Base-by-base conservation (phyloP, 2,797 vertebrate species). In the Antrozous pallidus region DNA sequence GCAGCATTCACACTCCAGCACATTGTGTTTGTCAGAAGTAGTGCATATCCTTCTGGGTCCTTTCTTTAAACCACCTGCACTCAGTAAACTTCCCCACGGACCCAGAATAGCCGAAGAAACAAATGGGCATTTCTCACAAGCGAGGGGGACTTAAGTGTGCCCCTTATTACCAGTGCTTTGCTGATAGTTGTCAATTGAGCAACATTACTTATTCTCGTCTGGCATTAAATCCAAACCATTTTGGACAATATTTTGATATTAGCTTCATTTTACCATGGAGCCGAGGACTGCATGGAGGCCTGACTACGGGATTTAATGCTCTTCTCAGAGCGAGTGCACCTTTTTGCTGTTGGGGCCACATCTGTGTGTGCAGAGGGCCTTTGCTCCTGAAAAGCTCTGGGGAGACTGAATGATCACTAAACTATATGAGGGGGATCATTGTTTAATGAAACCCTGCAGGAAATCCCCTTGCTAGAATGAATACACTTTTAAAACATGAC, bases 21-120 rank as follows among this genome's bases (percentile, higher is more conserved):
- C 61, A 93, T 17, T 16, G 20, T 47, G 49, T 96, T 89, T 95
- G 54, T 89, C 28, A 42, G 28, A 49, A 26, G n/a, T 74, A 95
- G 1, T 63, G 45, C 81, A 42, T 42, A 94, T 47, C 56, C 91
- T 77, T 86, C 54, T 56, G 88, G 85, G 45, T 45, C 51, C 70
- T 71, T 69, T 80, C 86, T 77, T 86, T 87, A 95, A 88, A 58
- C 16, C 88, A 24, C 16, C 16, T 90, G 28, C 13, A 45, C 82
- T 88, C 7, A 6, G 22, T 82, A 40, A 73, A 56, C 56, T 61
- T 92, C 77, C 14, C 22, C 8, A 12, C 0, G 2, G 51, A 67
- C 9, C 31, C 24, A 14, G 5, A 22, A 42, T 14, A 79, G 69
- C 71, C 56, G 42, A 51, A 36, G 36, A 85, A 80, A 75, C 75